Evolutionary conservation across 2,888 invertebrate genomes (phyloP).

Genomic region (Eubasilissa splendida): DNA sequence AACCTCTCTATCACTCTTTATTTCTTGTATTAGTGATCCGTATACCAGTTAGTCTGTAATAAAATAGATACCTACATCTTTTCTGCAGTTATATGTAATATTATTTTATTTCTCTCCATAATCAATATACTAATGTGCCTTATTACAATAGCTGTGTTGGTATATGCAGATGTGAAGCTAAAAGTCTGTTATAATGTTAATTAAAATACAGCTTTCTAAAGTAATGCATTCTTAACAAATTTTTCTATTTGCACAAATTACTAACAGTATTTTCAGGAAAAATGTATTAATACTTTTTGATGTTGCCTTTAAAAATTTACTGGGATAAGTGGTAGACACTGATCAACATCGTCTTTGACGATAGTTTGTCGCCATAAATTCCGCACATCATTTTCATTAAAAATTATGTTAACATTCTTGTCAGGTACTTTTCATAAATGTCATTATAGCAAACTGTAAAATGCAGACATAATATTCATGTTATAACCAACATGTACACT

Average conservation of each 20-base stretch:
- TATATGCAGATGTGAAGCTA: slow-evolving; percentile 7
- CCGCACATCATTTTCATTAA: too few species aligned
- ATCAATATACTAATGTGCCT: slow-evolving; percentile 39
- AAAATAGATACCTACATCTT: slow-evolving; percentile 15
- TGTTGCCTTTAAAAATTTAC: too few species aligned
- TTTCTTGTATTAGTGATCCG: too few species aligned
- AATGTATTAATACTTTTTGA: not conserved
- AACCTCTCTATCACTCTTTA: too few species aligned
- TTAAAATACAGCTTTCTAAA: slow-evolving; percentile 36
- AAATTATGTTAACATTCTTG: too few species aligned
- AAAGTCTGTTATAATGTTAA: slow-evolving; percentile 25
- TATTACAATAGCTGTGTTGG: slow-evolving; percentile 39
- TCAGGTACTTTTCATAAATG: too few species aligned
- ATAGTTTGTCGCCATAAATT: too few species aligned
- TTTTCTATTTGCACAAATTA: slow-evolving; percentile 12
- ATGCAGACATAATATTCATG: too few species aligned
- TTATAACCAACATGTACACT: too few species aligned
- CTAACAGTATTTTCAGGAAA: slow-evolving; percentile 20
- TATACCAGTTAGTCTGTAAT: slow-evolving; percentile 1
- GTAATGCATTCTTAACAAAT: slow-evolving; percentile 24
- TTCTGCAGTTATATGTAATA: slow-evolving; percentile 13
- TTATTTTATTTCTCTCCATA: slow-evolving; percentile 26
- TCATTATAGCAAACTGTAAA: too few species aligned
- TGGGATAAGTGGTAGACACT: too few species aligned
- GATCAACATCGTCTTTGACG: too few species aligned